Percentiles rank a stretch among this genome's conserved stretches.
phyloP scores from a whole-genome alignment of 2,888 invertebrate species.

The Euclidia mi region DNA sequence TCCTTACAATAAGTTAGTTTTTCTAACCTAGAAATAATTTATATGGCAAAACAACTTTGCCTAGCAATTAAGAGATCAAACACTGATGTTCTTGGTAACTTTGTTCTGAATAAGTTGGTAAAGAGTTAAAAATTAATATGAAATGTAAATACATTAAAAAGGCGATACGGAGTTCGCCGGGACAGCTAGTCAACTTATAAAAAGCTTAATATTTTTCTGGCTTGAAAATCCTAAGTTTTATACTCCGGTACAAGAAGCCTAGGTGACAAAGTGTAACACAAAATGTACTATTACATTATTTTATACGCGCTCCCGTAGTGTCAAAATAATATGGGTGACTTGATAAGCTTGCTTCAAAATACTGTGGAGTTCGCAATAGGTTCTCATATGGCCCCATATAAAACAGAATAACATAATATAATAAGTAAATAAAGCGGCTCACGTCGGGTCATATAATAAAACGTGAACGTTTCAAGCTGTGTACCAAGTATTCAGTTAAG shows the following conservation, averaged over 20 bases:
- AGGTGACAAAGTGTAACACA: slow-evolving; percentile 29
- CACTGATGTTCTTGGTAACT: too few relatives aligned
- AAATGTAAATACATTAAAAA: too few relatives aligned
- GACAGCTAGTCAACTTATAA: slow-evolving; percentile 4
- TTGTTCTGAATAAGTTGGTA: too few relatives aligned
- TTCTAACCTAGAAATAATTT: too few relatives aligned
- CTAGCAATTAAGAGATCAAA: too few relatives aligned
- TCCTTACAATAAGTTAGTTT: too few relatives aligned
- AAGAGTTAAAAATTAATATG: too few relatives aligned
- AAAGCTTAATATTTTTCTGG: slow-evolving; percentile 5
- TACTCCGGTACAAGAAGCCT: slow-evolving; percentile 11
- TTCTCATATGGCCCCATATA: slow-evolving; percentile 45
- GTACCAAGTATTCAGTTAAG: slow-evolving; percentile 82
- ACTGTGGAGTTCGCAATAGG: slow-evolving; percentile 31
- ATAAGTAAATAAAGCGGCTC: slow-evolving; percentile 73
- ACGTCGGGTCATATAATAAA: slow-evolving; percentile 74
- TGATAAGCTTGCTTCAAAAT: slow-evolving; percentile 38
- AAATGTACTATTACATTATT: slow-evolving; percentile 37
- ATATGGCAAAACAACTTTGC: too few relatives aligned
- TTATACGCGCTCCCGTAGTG: slow-evolving; percentile 38
- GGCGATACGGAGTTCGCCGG: too few relatives aligned
- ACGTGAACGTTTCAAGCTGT: slow-evolving; percentile 72
- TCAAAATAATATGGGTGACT: slow-evolving; percentile 41
- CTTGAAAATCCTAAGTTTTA: slow-evolving; percentile 18
- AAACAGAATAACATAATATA: slow-evolving; percentile 58